Evolutionary conservation across 2,113 vertebrate genomes (phyloP).

Genomic region (Halichoeres trimaculatus): DNA sequence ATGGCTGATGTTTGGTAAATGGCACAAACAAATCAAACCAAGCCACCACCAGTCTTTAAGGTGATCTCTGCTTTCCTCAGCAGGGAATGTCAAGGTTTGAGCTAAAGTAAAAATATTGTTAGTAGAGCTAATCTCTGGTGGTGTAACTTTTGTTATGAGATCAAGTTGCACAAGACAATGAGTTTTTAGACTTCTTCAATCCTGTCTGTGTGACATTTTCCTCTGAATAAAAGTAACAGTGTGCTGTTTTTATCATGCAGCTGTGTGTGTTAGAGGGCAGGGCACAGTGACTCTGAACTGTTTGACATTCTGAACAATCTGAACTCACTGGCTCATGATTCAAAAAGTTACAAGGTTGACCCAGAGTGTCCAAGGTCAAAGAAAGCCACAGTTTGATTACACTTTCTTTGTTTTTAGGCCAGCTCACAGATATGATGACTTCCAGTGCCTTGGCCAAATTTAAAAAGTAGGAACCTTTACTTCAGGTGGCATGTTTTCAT

Average conservation of each 20-base stretch:
- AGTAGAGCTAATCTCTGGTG: too few relatives aligned
- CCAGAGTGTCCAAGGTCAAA: conserved; percentile 21
- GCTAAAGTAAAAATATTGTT: too few relatives aligned
- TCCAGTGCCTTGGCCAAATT: neutral
- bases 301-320: neutral
- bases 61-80: too few relatives aligned
- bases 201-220: neutral
- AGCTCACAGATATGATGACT: conserved; percentile 25
- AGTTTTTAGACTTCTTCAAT: neutral
- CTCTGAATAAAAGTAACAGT: neutral
- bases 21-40: too few relatives aligned
- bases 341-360: conserved; percentile 6
- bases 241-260: neutral
- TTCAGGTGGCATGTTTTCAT: too few relatives aligned
- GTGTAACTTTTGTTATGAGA: neutral
- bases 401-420: conserved; percentile 14
- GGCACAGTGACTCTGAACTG: neutral
- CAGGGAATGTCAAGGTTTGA: too few relatives aligned
- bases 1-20: too few relatives aligned
- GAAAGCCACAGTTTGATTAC: conserved; percentile 17
- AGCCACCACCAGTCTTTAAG: too few relatives aligned
- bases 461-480: too few relatives aligned
- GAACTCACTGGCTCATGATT: neutral
- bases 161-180: neutral
- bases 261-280: neutral